These are phyloP conservation scores for Procavia capensis DNA, from an alignment of 2,113 vertebrate genomes.

Conservation along the genomic window DNA sequence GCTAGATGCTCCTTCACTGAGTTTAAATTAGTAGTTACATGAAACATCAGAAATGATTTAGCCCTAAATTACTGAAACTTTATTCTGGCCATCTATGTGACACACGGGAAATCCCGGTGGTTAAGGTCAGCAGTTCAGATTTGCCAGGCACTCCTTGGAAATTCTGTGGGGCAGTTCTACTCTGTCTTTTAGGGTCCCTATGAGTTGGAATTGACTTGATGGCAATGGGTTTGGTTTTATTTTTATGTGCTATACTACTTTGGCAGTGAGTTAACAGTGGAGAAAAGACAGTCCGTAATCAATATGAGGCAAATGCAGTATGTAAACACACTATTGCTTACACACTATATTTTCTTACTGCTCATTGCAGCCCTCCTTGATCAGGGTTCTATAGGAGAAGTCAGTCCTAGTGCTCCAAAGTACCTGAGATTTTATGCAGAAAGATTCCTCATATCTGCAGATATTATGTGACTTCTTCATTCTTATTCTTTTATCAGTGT, in stretches of 20 bases:
- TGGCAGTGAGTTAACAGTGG: background rate
- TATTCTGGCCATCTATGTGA: background rate
- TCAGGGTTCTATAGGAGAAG: background rate
- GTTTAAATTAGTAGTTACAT: background rate
- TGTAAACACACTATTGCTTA: background rate
- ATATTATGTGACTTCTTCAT: background rate
- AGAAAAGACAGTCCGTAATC: background rate
- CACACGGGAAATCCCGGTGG: no score
- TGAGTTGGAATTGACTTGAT: no score
- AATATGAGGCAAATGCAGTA: background rate
- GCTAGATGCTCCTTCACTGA: background rate
- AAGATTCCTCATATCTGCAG: background rate
- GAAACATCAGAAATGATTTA: background rate
- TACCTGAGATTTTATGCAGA: background rate
- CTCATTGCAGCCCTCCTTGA: background rate
- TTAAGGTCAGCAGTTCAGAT: no score
- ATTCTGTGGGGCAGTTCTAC: no score
- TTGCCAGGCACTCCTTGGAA: no score
- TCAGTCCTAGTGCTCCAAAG: background rate
- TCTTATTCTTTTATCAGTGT: background rate
- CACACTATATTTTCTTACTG: background rate
- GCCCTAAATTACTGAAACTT: background rate
- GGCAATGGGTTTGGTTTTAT: no score
- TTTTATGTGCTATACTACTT: background rate
- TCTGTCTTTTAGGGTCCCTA: no score